phyloP scores from a whole-genome alignment of 2,113 vertebrate species.

The Ivindomyrus marchei region DNA sequence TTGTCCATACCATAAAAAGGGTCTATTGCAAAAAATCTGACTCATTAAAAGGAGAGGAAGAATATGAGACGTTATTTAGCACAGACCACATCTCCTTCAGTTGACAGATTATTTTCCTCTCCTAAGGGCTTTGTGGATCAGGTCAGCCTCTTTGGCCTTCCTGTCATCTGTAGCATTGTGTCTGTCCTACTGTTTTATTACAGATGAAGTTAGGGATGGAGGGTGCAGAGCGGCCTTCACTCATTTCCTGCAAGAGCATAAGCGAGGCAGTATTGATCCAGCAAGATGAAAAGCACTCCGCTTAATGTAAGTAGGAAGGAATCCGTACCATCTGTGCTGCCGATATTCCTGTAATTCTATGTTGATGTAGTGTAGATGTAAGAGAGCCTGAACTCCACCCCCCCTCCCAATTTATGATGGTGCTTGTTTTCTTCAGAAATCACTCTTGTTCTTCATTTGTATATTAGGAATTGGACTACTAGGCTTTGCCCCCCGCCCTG shows the following conservation, averaged over 20 bases:
- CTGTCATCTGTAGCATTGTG: background rate
- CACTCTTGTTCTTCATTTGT: background rate
- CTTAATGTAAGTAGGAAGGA: background rate
- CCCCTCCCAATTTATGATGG: background rate
- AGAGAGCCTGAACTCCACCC: background rate
- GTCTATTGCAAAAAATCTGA: background rate
- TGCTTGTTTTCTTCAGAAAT: background rate
- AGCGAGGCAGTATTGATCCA: background rate
- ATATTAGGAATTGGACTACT: background rate
- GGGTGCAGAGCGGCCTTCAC: background rate
- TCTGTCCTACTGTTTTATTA: background rate
- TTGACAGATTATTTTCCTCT: background rate
- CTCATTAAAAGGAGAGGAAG: background rate
- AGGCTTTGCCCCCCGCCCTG: too few species aligned
- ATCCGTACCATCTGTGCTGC: background rate
- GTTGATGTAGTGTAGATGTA: background rate
- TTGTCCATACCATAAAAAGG: background rate
- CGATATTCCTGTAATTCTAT: background rate
- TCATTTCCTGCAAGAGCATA: background rate
- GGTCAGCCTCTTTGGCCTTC: background rate
- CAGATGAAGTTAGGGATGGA: background rate
- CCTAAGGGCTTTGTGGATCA: background rate
- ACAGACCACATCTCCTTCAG: background rate
- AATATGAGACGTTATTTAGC: background rate
- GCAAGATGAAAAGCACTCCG: background rate